A percentile compares a stretch with the other conserved stretches of the same genome.
These are phyloP conservation scores for Drosophila anomelani DNA, from an alignment of 2,888 invertebrate species.

Conservation along the genomic window DNA sequence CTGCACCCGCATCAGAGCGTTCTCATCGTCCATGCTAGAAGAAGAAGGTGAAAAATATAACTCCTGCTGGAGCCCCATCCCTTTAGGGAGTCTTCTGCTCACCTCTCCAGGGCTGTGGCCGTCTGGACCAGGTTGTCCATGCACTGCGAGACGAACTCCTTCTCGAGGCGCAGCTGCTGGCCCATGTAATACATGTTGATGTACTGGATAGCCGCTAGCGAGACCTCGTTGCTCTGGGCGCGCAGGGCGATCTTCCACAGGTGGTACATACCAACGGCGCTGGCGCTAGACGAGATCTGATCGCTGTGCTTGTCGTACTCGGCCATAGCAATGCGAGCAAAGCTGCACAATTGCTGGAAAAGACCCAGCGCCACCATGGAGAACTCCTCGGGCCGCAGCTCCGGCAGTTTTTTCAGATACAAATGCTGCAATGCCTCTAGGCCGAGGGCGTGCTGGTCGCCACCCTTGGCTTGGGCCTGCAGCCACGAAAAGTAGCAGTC, in stretches of 20 bases:
- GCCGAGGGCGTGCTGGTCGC: constrained; percentile 95
- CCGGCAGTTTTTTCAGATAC: constrained; percentile 95
- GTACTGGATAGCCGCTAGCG: constrained; percentile 97
- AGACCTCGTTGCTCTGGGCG: constrained; percentile 96
- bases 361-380: constrained; percentile 96
- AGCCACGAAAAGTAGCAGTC: constrained; percentile 98
- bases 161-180: constrained; percentile 94
- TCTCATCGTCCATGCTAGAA: constrained; percentile 86
- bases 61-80: too few relatives aligned
- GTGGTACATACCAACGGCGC: constrained; percentile 95
- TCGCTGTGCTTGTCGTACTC: constrained; percentile 86
- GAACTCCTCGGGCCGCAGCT: constrained; percentile 93
- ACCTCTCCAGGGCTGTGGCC: constrained; percentile 88
- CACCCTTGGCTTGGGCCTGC: constrained; percentile 95
- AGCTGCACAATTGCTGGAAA: constrained; percentile 95
- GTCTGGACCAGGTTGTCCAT: constrained; percentile 96
- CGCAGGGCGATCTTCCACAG: constrained; percentile 96
- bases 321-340: constrained; percentile 92
- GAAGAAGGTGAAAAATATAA: not conserved
- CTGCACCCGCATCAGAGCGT: constrained; percentile 94
- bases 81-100: not conserved
- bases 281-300: constrained; percentile 83
- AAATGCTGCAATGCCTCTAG: constrained; percentile 94
- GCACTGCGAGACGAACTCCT: constrained; percentile 96
- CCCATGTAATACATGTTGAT: constrained; percentile 97